phyloP scores from a whole-genome alignment of 2,797 vertebrate genomes.

The Cephalopachus bancanus region DNA sequence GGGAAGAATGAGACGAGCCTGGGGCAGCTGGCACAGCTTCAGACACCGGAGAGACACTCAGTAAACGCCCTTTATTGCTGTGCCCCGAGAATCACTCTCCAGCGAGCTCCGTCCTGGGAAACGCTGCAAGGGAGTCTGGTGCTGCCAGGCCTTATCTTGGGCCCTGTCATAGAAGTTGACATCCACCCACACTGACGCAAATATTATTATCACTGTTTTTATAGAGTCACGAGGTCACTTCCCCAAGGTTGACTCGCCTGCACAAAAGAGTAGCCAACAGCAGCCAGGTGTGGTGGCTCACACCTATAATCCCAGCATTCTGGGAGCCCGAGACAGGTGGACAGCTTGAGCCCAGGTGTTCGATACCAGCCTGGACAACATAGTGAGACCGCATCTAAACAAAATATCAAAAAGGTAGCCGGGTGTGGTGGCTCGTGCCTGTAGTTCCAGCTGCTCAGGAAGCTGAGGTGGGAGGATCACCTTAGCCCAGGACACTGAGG shows the following conservation, averaged over 20 bases:
- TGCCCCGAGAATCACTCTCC: neutral
- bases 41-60: neutral
- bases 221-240: neutral
- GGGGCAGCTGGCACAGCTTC: neutral
- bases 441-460: too few relatives aligned
- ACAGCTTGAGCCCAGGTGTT: too few relatives aligned
- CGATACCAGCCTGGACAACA: too few relatives aligned
- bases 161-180: conserved; percentile 22
- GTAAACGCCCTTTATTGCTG: neutral
- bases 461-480: too few relatives aligned
- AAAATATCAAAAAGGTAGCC: too few relatives aligned
- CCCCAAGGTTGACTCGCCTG: neutral
- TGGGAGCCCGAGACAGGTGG: too few relatives aligned
- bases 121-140: neutral
- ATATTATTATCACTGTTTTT: neutral
- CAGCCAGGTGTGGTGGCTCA: neutral
- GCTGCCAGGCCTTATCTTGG: neutral
- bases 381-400: too few relatives aligned
- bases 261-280: neutral
- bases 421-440: too few relatives aligned
- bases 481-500: too few relatives aligned
- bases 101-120: neutral
- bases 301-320: too few relatives aligned
- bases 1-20: neutral
- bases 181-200: conserved; percentile 4